A percentile compares a stretch with the other conserved stretches of the same genome.
Conservation (phyloP, 2,888 invertebrate genomes). For the Hyles lineata region DNA sequence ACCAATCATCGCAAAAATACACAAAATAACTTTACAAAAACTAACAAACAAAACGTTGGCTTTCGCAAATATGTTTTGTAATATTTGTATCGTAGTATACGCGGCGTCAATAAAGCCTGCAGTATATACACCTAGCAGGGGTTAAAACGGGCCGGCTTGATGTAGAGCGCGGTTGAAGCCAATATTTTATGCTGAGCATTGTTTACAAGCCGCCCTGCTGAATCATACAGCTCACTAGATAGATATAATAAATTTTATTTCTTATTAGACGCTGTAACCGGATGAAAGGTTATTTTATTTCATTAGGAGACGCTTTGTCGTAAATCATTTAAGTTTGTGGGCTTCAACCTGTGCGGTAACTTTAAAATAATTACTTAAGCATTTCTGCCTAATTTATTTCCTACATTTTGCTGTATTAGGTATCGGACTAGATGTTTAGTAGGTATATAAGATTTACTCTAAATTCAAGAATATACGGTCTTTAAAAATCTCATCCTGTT, state of each 20-base stretch:
- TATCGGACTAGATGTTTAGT: no score
- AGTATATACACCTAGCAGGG: slow-evolving; percentile 45
- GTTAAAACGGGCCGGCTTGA: slow-evolving; percentile 56
- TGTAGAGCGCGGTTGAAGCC: slow-evolving; percentile 60
- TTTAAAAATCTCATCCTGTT: no score
- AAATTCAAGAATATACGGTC: no score
- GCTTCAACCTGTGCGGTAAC: background rate
- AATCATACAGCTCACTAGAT: slow-evolving; percentile 57
- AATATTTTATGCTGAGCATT: slow-evolving; percentile 67
- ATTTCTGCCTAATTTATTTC: background rate
- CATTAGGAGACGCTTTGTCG: slow-evolving; percentile 7
- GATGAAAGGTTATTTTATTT: slow-evolving; percentile 17
- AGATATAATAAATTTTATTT: slow-evolving; percentile 45
- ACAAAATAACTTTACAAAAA: background rate
- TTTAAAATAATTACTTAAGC: background rate
- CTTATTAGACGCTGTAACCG: slow-evolving; percentile 28
- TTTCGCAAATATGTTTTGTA: slow-evolving; percentile 22
- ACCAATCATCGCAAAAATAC: background rate
- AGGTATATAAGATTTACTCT: no score
- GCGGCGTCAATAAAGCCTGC: slow-evolving; percentile 27
- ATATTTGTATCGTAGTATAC: slow-evolving; percentile 22
- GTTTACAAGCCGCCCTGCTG: slow-evolving; percentile 60
- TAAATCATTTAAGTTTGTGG: slow-evolving; percentile 13
- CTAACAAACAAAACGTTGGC: background rate
- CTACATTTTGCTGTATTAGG: no score